Evolutionary conservation across 2,113 vertebrate species (phyloP).

Genomic region (Vidua chalybeata): DNA sequence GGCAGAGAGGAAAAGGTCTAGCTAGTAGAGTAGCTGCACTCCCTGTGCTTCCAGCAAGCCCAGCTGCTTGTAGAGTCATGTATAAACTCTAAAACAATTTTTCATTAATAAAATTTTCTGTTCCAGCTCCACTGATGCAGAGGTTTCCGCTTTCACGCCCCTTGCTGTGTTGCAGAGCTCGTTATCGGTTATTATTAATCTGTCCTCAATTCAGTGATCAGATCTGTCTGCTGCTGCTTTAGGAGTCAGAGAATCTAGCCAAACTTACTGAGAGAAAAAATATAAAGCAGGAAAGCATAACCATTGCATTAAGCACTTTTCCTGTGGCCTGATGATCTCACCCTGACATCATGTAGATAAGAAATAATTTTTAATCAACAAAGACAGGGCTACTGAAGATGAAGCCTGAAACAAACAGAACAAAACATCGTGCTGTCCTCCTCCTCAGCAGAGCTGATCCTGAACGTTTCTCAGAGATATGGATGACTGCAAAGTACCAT

Average conservation of each 20-base stretch:
- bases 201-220: constrained; percentile 10
- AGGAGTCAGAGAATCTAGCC: not conserved
- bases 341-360: not conserved
- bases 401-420: not conserved
- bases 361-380: constrained; percentile 14
- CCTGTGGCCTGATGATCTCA: not conserved
- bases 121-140: constrained; percentile 1
- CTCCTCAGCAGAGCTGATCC: not conserved
- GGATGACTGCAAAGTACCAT: not conserved
- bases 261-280: not conserved
- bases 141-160: not conserved
- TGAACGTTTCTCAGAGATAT: not conserved
- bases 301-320: not conserved
- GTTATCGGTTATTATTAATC: constrained; percentile 40
- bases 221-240: not conserved
- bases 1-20: not conserved
- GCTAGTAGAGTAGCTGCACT: not conserved
- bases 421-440: not conserved
- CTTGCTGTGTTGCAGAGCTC: constrained; percentile 19
- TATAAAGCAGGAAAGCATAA: not conserved
- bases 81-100: not conserved
- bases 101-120: not conserved
- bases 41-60: not conserved
- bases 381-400: not conserved
- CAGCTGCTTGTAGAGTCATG: not conserved